Percentiles rank a stretch among this genome's conserved stretches.
These are phyloP conservation scores for Micromussa lordhowensis DNA, from an alignment of 92 coral and sea anemone genomes.

Conservation along the genomic window DNA sequence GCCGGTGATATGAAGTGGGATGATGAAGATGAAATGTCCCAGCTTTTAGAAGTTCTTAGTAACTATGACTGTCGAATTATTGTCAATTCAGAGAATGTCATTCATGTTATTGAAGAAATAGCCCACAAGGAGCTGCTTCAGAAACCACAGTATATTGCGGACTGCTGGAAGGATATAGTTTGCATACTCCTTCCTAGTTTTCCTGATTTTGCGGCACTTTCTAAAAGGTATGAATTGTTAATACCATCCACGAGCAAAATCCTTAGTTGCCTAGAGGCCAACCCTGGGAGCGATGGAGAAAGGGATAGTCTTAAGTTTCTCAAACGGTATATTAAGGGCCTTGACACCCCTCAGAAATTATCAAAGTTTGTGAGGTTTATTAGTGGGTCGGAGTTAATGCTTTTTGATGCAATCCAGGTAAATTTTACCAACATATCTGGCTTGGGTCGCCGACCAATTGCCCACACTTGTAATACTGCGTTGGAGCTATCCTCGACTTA, in stretches of 20 bases:
- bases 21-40: constrained; percentile 46
- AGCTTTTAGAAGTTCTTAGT: constrained; percentile 50
- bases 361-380: constrained; percentile 49
- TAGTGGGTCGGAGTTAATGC: constrained; percentile 59
- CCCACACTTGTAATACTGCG: constrained; percentile 45
- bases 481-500: constrained; percentile 56
- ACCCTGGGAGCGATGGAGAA: constrained; percentile 51
- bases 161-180: constrained; percentile 62
- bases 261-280: constrained; percentile 45
- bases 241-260: constrained; percentile 53
- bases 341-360: constrained; percentile 36
- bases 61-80: constrained; percentile 40
- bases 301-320: constrained; percentile 52
- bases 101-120: constrained; percentile 44
- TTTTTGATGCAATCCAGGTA: constrained; percentile 37
- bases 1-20: constrained; percentile 40
- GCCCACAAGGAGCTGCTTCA: constrained; percentile 64
- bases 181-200: constrained; percentile 56
- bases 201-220: constrained; percentile 41
- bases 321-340: constrained; percentile 48
- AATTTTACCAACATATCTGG: constrained; percentile 24
- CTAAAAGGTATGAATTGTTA: constrained; percentile 20
- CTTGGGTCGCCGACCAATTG: constrained; percentile 56
- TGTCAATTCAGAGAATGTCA: constrained; percentile 37
- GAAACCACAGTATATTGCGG: constrained; percentile 65